Evolutionary conservation across 1,140 invertebrate genomes (phyloP), one percentile per base, ranked within the genome.

Genomic region (Monochamus saltuarius): DNA sequence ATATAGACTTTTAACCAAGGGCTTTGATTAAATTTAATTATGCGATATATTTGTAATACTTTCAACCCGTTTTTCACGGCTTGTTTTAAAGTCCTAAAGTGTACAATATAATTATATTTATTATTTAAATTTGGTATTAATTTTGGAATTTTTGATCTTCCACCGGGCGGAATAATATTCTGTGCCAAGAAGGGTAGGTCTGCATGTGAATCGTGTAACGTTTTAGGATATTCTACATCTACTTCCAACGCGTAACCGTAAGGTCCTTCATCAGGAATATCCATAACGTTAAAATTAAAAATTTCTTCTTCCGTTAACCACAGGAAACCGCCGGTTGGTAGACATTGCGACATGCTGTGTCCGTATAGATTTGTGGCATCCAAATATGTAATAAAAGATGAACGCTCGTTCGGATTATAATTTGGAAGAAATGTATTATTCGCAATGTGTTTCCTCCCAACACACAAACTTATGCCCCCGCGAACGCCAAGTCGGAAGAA

Each of bases 181-280:
- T 78, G 71, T 29, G 77, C 69, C 47, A 68, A 69, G 36, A 81
- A 71, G n/a, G n/a, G n/a, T n/a, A n/a, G 64, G 58, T 78, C 77
- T 34, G 70, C 70, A 61, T 79, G 75, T n/a, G 10, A 0, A 39
- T 72, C 45, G 54, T 75, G 67, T 14, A 76, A 39, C 17, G 74
- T 7, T 62, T 68, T 64, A 38, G 74, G 71, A 65, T 75, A 73
- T 29, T 64, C 56, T 45, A 74, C 57, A 59, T 74, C 71, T 17
- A 64, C 76, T 73, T 85, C 81, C 17, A 85, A 67, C 45, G 84
- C 78, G 56, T 78, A 84, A 6, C 82, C 81, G 29, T 61, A 62
- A 35, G 68, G 34, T 54, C 69, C 68, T 71, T 79, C 70, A 54
- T 77, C 60, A 13, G 66, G 17, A 17, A 76, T 58, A 59, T 67